Base-by-base conservation (phyloP, 2,888 invertebrate genomes). In the Coronaproctus castanopsis region DNA sequence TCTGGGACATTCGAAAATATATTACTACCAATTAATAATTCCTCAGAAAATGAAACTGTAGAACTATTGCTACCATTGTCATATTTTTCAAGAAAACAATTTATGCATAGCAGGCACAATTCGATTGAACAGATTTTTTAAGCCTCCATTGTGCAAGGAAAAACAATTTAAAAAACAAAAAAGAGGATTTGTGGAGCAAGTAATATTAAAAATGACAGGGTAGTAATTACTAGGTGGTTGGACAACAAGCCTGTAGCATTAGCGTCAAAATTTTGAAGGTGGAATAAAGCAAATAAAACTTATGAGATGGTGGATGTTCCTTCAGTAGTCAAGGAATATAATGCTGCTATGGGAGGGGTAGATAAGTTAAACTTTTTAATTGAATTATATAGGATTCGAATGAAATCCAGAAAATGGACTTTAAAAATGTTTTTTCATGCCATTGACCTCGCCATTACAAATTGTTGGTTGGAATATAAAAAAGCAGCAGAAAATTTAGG, bases 261-360 rank as follows among this genome's bases (percentile, higher is more conserved):
- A 36, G 36, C 36, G 5, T 36, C 36, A 36, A 36, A 36, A 5
- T 36, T 36, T 36, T 8, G 14, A 36, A 36, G 36, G 14, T 36
- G 36, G 36, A 36, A 52, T 21, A 61, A 57, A 53, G 54, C 52
- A 50, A 14, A 54, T n/a, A 55, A 49, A 22, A n/a, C 8, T 24
- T 58, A 58, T 54, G 53, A 56, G 18, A 19, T 48, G 19, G 18
- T 61, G 22, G 49, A 54, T 22, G 19, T 59, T 49, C 62, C 63
- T 21, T 22, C 52, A 36, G 58, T 62, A 10, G 58, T 61, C 2
- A 24, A 24, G 24, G 48, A 52, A 3, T 62, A 63, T 36, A 63
- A 64, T 53, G 21, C 48, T 21, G 50, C 50, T 23, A 63, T 64
- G 63, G 64, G 64, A 10, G 63, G 57, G 19, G 61, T 63, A 21